phyloP scores from a whole-genome alignment of 1,140 invertebrate genomes.

The Papilio polytes region DNA sequence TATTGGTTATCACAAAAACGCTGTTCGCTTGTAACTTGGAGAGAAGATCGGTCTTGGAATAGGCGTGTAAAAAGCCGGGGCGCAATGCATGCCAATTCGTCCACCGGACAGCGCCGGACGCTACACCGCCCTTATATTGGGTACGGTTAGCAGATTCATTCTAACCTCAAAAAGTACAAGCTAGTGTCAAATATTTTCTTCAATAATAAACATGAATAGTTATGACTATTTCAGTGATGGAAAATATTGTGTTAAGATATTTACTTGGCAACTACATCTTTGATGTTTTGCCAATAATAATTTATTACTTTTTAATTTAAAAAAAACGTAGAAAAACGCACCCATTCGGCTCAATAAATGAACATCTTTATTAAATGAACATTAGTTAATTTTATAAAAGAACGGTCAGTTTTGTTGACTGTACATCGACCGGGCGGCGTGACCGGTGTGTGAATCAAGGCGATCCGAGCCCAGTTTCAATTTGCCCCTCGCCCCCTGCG shows the following conservation, averaged over 20 bases:
- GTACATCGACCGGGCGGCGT: slow-evolving; percentile 56
- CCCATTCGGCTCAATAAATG: too few species aligned
- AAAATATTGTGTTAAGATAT: too few species aligned
- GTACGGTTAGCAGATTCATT: slow-evolving; percentile 56
- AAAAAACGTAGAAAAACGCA: too few species aligned
- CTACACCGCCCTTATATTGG: slow-evolving; percentile 28
- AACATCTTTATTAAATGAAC: too few species aligned
- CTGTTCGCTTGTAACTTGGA: slow-evolving; percentile 43
- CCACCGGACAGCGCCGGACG: slow-evolving; percentile 67
- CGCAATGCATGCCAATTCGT: slow-evolving; percentile 80
- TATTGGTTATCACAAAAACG: not conserved
- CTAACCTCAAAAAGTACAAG: not conserved
- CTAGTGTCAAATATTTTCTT: too few species aligned
- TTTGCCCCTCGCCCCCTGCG: slow-evolving; percentile 57
- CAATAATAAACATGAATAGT: too few species aligned
- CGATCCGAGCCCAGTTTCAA: slow-evolving; percentile 65
- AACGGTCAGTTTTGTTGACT: slow-evolving; percentile 50
- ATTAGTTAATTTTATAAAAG: not conserved
- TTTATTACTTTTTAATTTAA: too few species aligned
- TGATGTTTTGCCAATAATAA: too few species aligned
- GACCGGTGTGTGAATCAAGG: slow-evolving; percentile 71
- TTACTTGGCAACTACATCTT: too few species aligned
- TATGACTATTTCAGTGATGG: too few species aligned
- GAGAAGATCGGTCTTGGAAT: slow-evolving; percentile 56
- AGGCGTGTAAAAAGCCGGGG: slow-evolving; percentile 78